Percentiles rank a stretch among this genome's conserved stretches.
Evolutionary conservation across 2,888 invertebrate genomes (phyloP).

Genomic region (Drosophila colorata): DNA sequence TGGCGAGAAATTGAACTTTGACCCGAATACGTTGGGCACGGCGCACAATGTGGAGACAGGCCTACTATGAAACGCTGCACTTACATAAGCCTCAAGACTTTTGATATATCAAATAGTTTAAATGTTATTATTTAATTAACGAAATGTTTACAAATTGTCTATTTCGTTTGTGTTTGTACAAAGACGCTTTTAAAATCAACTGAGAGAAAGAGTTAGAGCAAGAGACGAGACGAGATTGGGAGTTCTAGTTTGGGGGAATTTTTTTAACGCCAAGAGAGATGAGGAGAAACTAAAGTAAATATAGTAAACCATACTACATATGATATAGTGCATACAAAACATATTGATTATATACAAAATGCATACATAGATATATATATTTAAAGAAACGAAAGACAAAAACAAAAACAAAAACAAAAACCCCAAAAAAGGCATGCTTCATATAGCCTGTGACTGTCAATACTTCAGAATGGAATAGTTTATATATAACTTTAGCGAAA

Average conservation of each 20-base stretch:
- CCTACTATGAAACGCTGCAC: constrained; percentile 84
- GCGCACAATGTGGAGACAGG: constrained; percentile 85
- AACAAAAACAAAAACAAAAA: constrained; percentile 46
- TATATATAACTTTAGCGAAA: constrained; percentile 79
- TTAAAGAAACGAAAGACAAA: constrained; percentile 56
- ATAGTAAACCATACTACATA: constrained; percentile 70
- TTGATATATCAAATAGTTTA: constrained; percentile 84
- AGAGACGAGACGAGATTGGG: constrained; percentile 8
- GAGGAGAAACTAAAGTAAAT: constrained; percentile 43
- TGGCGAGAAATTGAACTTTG: constrained; percentile 91
- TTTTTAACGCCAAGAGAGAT: constrained; percentile 67
- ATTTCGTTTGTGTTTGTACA: constrained; percentile 78
- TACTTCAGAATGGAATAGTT: constrained; percentile 81
- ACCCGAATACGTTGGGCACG: constrained; percentile 84
- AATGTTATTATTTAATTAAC: constrained; percentile 57
- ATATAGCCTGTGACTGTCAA: constrained; percentile 84
- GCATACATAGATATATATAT: constrained; percentile 38
- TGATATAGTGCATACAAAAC: constrained; percentile 55
- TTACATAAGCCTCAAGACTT: constrained; percentile 72
- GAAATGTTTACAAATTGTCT: constrained; percentile 44
- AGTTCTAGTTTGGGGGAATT: constrained; percentile 53
- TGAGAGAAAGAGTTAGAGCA: constrained; percentile 11
- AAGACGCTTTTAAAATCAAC: constrained; percentile 75
- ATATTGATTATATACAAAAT: constrained; percentile 66
- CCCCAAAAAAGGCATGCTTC: constrained; percentile 68